phyloP scores from a whole-genome alignment of 2,797 vertebrate species.

The Acanthurus lineatus region DNA sequence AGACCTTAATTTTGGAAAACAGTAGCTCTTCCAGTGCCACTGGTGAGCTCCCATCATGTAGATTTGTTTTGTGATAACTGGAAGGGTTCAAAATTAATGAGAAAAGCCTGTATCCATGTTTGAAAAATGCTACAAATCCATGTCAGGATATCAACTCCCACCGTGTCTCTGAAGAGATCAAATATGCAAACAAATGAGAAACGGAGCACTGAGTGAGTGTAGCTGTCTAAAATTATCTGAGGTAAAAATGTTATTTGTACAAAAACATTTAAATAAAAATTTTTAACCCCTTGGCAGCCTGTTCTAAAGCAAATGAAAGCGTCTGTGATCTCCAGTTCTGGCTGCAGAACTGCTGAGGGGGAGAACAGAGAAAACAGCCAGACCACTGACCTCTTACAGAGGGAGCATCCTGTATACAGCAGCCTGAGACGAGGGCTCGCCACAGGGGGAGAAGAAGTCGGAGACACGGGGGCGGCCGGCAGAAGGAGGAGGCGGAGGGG shows the following conservation, averaged over 20 bases:
- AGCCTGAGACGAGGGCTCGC: conserved; percentile 56
- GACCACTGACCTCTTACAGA: conserved; percentile 70
- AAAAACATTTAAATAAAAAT: conserved; percentile 25
- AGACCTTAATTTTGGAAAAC: neutral
- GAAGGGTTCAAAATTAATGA: conserved; percentile 29
- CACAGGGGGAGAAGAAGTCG: conserved; percentile 36
- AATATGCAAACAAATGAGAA: conserved; percentile 10
- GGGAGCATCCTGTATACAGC: conserved; percentile 65
- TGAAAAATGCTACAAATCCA: conserved; percentile 11
- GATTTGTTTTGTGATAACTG: conserved; percentile 24
- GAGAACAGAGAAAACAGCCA: conserved; percentile 60
- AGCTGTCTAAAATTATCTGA: conserved; percentile 30
- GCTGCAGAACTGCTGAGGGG: conserved; percentile 53
- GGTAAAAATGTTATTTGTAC: conserved; percentile 6
- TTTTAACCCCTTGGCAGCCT: conserved; percentile 52
- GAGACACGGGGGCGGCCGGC: conserved; percentile 10
- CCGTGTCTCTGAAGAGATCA: neutral
- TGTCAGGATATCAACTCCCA: conserved; percentile 1
- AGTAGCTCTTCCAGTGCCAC: neutral
- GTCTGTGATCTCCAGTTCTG: conserved; percentile 55
- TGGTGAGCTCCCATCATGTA: neutral
- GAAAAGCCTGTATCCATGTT: conserved; percentile 22
- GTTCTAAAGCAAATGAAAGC: conserved; percentile 42
- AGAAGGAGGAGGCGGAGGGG: neutral
- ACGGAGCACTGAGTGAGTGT: neutral